These are phyloP conservation scores for Zalophus californianus DNA, from an alignment of 2,797 vertebrate species.

Conservation along the genomic window DNA sequence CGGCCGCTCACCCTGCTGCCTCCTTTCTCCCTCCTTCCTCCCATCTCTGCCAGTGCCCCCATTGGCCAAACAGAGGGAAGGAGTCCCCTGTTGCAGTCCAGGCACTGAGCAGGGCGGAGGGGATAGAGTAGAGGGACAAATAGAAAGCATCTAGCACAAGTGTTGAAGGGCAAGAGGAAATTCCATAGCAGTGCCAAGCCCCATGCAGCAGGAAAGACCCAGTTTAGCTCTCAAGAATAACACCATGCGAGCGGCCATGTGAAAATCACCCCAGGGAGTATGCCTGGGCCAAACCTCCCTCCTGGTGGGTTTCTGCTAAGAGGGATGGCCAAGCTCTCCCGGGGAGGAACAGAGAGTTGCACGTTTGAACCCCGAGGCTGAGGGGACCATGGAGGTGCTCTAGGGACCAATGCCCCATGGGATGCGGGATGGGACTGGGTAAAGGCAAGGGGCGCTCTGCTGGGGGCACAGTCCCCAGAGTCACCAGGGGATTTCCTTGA, in stretches of 20 bases:
- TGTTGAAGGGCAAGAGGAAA: not conserved
- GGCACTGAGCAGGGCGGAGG: not conserved
- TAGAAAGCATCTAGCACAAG: not conserved
- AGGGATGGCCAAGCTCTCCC: not conserved
- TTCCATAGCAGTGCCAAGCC: not conserved
- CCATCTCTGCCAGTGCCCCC: not conserved
- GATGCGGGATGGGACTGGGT: not conserved
- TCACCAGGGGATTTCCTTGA: not conserved
- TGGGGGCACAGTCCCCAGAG: not conserved
- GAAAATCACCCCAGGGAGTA: not conserved
- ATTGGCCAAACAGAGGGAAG: not conserved
- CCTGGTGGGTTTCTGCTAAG: not conserved
- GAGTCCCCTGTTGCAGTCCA: not conserved
- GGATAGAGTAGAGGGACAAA: not conserved
- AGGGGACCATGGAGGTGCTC: not conserved
- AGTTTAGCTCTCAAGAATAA: not conserved
- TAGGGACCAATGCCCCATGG: too few relatives aligned
- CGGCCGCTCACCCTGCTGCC: not conserved
- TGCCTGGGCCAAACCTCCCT: not conserved
- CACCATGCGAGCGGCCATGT: accelerated
- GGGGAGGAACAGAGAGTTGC: not conserved
- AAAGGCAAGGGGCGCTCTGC: not conserved
- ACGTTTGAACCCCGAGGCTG: not conserved
- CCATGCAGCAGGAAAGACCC: not conserved
- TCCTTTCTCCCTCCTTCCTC: not conserved